A percentile compares a stretch with the other conserved stretches of the same genome.
These are phyloP conservation scores for Meloidogyne exigua DNA, from an alignment of 1,140 invertebrate species.

Conservation along the genomic window DNA sequence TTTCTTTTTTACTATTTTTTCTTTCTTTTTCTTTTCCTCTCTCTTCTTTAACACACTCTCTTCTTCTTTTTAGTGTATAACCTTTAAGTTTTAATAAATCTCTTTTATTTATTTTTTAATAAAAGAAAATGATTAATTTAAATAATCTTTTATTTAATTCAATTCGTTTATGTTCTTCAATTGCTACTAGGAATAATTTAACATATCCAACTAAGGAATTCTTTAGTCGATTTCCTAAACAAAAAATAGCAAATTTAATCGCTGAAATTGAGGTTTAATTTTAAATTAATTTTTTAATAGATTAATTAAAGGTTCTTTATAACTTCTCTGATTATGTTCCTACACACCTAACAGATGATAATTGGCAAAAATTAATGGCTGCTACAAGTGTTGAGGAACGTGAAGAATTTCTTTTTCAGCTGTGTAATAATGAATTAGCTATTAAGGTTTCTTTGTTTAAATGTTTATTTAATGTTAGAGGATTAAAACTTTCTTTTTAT, in stretches of 20 bases:
- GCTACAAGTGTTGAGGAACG: neutral
- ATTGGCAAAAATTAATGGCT: constrained; percentile 1
- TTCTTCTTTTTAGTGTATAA: too few relatives aligned
- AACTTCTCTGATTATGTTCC: neutral
- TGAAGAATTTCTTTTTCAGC: neutral
- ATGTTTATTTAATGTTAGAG: too few relatives aligned
- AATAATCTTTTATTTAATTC: neutral
- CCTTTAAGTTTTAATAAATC: too few relatives aligned
- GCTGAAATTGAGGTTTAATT: neutral
- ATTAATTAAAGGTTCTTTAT: neutral
- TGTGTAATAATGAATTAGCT: neutral
- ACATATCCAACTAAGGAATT: neutral
- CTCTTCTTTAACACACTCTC: too few relatives aligned
- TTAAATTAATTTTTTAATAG: neutral
- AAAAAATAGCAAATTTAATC: neutral
- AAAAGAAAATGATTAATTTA: neutral
- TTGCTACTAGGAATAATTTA: neutral
- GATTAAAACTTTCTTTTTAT: too few relatives aligned
- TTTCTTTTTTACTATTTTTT: too few relatives aligned
- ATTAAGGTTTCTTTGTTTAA: neutral
- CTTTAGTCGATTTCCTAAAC: neutral
- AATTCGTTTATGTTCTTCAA: neutral
- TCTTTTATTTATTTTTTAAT: too few relatives aligned
- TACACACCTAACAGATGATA: neutral
- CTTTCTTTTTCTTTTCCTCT: too few relatives aligned